Conservation (phyloP, 2,797 vertebrate genomes). For the Pseudotriccus pelzelni region DNA sequence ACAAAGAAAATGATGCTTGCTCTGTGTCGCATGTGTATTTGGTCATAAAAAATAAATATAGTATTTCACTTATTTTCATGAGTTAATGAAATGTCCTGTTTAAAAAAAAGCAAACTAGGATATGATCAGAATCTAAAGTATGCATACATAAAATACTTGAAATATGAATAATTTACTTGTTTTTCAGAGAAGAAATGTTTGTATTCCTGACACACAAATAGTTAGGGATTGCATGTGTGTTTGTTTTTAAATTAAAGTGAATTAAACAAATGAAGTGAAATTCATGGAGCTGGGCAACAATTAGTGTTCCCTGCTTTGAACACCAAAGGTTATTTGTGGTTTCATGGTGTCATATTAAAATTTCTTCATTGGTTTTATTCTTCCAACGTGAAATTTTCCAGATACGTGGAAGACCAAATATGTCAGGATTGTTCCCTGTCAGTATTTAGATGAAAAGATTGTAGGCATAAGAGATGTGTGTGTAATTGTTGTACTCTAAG, state of each 20-base stretch:
- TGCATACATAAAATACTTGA: background rate
- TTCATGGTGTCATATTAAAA: background rate
- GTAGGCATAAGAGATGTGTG: background rate
- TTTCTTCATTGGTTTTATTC: background rate
- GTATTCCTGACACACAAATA: background rate
- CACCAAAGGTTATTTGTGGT: background rate
- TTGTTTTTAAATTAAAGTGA: conserved; percentile 19
- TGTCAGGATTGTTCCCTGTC: background rate
- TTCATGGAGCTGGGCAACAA: background rate
- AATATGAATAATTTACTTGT: background rate
- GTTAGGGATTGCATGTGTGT: background rate
- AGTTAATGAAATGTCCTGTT: background rate
- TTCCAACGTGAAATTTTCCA: background rate
- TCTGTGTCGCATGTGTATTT: background rate
- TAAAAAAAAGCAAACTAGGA: background rate
- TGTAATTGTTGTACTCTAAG: conserved; percentile 25
- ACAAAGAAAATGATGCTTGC: background rate
- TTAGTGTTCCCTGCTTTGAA: background rate
- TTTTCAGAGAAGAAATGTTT: background rate
- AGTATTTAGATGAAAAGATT: conserved; percentile 27
- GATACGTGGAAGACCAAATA: background rate
- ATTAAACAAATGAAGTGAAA: conserved; percentile 6
- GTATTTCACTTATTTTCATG: background rate
- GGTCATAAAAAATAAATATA: background rate
- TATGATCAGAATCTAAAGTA: background rate